Percentiles rank a stretch among this genome's conserved stretches.
phyloP scores from a whole-genome alignment of 2,888 invertebrate species.

The Drosophila vallismaia region DNA sequence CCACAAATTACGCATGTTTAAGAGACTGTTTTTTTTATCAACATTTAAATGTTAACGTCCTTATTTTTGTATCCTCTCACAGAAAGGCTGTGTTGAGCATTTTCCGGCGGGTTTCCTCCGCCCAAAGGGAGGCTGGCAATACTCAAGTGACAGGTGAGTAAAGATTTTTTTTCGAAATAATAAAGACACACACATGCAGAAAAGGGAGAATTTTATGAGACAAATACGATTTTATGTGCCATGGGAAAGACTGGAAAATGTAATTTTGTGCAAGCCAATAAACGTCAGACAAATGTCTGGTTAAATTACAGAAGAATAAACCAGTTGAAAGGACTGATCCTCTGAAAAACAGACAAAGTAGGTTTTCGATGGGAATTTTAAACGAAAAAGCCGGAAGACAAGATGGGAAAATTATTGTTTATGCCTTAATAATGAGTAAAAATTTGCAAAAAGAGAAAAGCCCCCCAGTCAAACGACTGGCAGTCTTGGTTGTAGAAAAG shows the following conservation, averaged over 20 bases:
- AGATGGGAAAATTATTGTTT: background rate
- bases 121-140: slow-evolving; percentile 78
- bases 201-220: slow-evolving; percentile 3
- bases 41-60: slow-evolving; percentile 17
- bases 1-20: slow-evolving; percentile 24
- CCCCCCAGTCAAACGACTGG: slow-evolving; percentile 17
- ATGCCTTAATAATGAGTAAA: background rate
- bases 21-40: slow-evolving; percentile 5
- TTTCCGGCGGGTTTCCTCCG: slow-evolving; percentile 80
- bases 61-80: slow-evolving; percentile 29
- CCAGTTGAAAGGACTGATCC: no score
- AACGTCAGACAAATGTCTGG: slow-evolving; percentile 16
- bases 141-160: slow-evolving; percentile 84
- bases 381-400: background rate
- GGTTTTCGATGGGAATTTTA: background rate
- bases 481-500: background rate
- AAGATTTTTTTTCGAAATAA: slow-evolving; percentile 6
- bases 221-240: slow-evolving; percentile 30
- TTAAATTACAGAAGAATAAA: slow-evolving; percentile 11
- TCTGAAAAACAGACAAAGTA: no score
- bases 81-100: slow-evolving; percentile 83
- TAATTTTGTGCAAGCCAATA: slow-evolving; percentile 23
- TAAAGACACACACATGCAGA: background rate
- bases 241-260: slow-evolving; percentile 1
- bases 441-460: slow-evolving; percentile 9